Conservation (phyloP, 2,888 invertebrate genomes). For the Holacanthella duospinosa region DNA sequence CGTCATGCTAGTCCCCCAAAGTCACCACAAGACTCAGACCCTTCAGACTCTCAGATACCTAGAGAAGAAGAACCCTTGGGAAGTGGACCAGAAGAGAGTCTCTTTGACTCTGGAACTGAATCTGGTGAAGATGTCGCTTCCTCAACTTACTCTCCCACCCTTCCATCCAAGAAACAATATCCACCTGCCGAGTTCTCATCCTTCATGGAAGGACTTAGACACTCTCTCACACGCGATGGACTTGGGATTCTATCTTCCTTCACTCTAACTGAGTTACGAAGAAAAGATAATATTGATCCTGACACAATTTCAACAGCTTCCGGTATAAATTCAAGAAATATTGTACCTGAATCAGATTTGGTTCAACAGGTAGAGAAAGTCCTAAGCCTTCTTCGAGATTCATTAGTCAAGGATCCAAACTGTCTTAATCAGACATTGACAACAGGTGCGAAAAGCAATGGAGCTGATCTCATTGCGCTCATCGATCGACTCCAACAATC, state of each 20-base stretch:
- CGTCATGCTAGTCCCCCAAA: neutral
- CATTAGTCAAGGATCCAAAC: constrained; percentile 47
- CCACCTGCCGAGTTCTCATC: constrained; percentile 32
- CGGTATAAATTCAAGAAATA: neutral
- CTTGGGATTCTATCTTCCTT: neutral
- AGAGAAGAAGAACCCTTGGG: constrained; percentile 45
- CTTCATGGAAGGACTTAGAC: constrained; percentile 40
- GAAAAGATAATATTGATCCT: neutral
- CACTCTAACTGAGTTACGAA: neutral
- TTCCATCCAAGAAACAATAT: constrained; percentile 7
- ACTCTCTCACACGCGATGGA: constrained; percentile 44
- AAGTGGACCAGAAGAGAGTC: constrained; percentile 39
- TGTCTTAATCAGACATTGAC: constrained; percentile 14
- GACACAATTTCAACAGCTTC: neutral
- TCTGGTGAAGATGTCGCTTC: constrained; percentile 52
- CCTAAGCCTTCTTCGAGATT: constrained; percentile 60
- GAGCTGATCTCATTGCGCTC: constrained; percentile 54
- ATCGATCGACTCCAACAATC: constrained; percentile 59
- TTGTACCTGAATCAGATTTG: constrained; percentile 45
- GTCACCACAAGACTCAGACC: neutral
- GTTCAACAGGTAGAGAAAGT: constrained; percentile 67
- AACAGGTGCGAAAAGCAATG: constrained; percentile 47
- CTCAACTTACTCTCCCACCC: neutral
- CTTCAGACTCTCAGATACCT: constrained; percentile 36
- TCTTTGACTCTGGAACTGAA: constrained; percentile 57